A percentile compares a stretch with the other conserved stretches of the same genome.
phyloP scores from a whole-genome alignment of 2,888 invertebrate species.

The Galerucella pusilla region DNA sequence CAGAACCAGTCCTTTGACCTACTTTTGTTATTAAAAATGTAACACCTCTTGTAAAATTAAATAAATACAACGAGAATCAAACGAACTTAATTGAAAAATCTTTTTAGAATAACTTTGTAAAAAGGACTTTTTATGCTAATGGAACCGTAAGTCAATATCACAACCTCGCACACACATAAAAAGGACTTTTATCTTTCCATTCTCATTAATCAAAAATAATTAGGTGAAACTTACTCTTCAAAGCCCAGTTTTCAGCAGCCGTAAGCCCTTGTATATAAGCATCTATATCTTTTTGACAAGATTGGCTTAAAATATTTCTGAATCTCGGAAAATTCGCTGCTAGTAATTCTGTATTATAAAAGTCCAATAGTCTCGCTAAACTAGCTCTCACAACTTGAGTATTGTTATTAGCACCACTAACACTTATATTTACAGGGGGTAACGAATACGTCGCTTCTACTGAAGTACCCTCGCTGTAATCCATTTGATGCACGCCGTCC shows the following conservation, averaged over 20 bases:
- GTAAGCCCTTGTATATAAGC: conserved; percentile 71
- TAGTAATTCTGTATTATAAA: conserved; percentile 70
- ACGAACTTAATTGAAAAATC: too few species aligned
- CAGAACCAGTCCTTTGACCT: too few species aligned
- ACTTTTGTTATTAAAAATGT: too few species aligned
- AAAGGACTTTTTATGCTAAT: too few species aligned
- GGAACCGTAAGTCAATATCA: too few species aligned
- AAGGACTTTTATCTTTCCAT: too few species aligned
- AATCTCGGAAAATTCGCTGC: conserved; percentile 69
- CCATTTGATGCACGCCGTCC: conserved; percentile 47
- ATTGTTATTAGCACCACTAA: conserved; percentile 45
- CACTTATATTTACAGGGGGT: conserved; percentile 54
- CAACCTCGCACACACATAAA: too few species aligned
- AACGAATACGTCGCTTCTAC: conserved; percentile 53
- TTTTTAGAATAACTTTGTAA: too few species aligned
- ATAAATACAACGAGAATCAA: too few species aligned
- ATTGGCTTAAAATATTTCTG: conserved; percentile 66
- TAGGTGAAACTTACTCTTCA: conserved; percentile 72
- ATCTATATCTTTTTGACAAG: conserved; percentile 71
- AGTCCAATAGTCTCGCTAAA: conserved; percentile 69
- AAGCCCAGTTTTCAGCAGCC: conserved; percentile 74
- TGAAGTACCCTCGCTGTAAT: conserved; percentile 52
- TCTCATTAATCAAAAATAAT: neutral
- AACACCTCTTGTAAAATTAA: too few species aligned
- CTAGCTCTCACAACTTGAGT: conserved; percentile 49